Evolutionary conservation across 2,888 invertebrate genomes (phyloP).

Genomic region (Xylota segnis): DNA sequence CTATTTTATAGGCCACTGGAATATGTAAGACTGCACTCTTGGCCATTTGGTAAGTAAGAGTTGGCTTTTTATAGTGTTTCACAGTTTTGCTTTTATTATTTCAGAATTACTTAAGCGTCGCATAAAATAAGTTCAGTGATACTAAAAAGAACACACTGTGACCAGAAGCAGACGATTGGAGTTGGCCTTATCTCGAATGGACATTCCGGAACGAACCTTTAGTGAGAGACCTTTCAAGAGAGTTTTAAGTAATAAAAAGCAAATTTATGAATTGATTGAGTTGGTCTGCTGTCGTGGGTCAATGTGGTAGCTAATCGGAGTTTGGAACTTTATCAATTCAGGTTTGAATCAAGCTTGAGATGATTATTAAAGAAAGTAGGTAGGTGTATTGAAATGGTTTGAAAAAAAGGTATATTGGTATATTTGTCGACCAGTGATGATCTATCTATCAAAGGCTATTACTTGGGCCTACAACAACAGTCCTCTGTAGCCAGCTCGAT

Average conservation of each 20-base stretch:
- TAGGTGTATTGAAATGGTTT: too few relatives aligned
- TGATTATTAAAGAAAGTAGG: too few relatives aligned
- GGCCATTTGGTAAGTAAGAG: constrained; percentile 4
- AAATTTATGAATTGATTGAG: not conserved
- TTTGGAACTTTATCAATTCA: too few relatives aligned
- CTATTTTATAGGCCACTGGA: constrained; percentile 14
- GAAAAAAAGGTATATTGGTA: too few relatives aligned
- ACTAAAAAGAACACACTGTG: not conserved
- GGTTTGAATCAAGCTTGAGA: too few relatives aligned
- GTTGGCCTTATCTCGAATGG: not conserved
- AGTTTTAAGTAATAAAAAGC: not conserved
- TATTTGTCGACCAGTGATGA: too few relatives aligned
- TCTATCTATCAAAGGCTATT: too few relatives aligned
- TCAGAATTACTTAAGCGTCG: not conserved
- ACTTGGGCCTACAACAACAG: too few relatives aligned
- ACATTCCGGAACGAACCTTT: not conserved
- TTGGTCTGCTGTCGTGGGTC: too few relatives aligned
- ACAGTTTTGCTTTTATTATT: not conserved
- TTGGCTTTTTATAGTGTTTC: not conserved
- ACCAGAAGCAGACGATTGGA: not conserved
- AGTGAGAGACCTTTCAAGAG: not conserved
- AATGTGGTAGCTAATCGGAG: too few relatives aligned
- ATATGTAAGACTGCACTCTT: constrained; percentile 7
- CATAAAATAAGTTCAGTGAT: not conserved
- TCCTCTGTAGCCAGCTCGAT: too few relatives aligned